Base-by-base conservation (phyloP, 2,888 invertebrate genomes). In the Eupithecia subumbrata region DNA sequence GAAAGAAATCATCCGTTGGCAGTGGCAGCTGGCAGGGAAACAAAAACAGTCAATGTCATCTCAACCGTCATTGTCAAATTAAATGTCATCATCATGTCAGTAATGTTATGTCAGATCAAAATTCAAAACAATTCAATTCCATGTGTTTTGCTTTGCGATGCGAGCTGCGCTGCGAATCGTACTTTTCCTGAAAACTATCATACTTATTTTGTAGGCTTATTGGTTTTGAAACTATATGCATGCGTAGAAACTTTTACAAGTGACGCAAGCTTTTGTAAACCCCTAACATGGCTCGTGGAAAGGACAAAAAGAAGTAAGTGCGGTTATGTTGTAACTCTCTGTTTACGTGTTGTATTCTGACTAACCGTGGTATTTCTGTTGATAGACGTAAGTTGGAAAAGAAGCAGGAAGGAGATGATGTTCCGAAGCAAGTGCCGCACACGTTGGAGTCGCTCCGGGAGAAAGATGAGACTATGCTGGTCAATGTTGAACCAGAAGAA, bases 381-480 rank as follows among this genome's bases (percentile, higher is more conserved):
- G 25, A 71, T 83, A 95, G 95, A 81, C 92, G 95, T 71, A 95
- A 95, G 78, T 87, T 93, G 73, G 95, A 95, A 83, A 95, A 94
- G 84, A 92, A 94, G 76, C 92, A 94, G 81, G 95, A 94, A 83
- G 95, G 94, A 0, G 95, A 94, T 7, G 93, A 94, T 88, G 94
- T 89, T 0, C 93, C 93, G 2, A 95, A 94, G 84, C 87, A 94
- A 81, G 83, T 94, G 16, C 99, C 99, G 0, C 98, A 98, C 87
- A 99, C 99, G 0, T 96, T 99, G 84, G 99, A 99, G 90, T 98
- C 97, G 82, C 96, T 98, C 78, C 96, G 99, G 75, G 98, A 98
- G 87, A 96, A 97, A 83, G 99, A 99, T 96, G 98, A 98, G 87
- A 99, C 99, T 0, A 97, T 97, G 87, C 95, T 98, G 25, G 96